A percentile compares a stretch with the other conserved stretches of the same genome.
phyloP scores from a whole-genome alignment of 2,113 vertebrate genomes.

The Psammodynastes pulverulentus region DNA sequence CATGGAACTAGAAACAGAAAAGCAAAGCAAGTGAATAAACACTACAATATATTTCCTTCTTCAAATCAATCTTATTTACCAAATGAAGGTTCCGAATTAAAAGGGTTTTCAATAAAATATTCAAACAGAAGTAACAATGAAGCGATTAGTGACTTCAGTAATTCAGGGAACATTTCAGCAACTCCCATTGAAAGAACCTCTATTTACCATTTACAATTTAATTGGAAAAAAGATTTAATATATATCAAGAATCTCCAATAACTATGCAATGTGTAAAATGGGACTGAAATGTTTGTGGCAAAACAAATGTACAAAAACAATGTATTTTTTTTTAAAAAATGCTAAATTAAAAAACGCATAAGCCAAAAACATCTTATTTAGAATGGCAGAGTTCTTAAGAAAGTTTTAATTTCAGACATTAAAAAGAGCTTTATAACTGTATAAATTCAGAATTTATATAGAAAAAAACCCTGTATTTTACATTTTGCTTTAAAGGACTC shows the following conservation, averaged over 20 bases:
- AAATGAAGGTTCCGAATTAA: constrained; percentile 2
- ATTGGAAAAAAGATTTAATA: neutral
- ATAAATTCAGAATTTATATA: neutral
- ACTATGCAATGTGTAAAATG: neutral
- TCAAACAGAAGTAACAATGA: neutral
- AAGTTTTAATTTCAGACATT: neutral
- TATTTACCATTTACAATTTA: neutral
- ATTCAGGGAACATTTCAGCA: neutral
- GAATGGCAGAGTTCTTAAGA: neutral
- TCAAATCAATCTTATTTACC: constrained; percentile 30
- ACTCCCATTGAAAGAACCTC: neutral
- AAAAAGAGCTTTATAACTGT: neutral
- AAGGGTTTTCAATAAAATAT: neutral
- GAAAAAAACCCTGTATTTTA: neutral
- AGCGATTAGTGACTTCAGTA: neutral
- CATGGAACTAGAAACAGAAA: constrained; percentile 37
- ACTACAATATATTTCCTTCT: neutral
- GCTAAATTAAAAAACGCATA: neutral
- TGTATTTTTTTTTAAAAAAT: neutral
- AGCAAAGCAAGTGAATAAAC: constrained; percentile 49
- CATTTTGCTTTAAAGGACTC: neutral
- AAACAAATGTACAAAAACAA: neutral
- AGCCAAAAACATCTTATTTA: neutral
- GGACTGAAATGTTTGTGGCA: neutral
- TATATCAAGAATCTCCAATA: neutral